These are phyloP conservation scores for Archips xylosteana DNA, from an alignment of 2,888 invertebrate genomes.

Conservation along the genomic window DNA sequence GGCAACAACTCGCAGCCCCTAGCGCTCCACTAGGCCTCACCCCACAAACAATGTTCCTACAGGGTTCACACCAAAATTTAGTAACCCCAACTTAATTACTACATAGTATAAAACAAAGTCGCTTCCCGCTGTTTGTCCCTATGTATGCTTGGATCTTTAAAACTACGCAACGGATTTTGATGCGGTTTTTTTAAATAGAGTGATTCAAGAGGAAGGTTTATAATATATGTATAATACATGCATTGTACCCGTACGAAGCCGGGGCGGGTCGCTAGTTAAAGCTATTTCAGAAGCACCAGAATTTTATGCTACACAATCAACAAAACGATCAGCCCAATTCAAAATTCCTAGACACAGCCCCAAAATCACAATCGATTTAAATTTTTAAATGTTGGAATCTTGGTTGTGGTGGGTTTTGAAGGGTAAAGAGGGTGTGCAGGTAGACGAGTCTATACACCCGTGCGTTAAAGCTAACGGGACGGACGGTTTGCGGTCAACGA, in stretches of 20 bases:
- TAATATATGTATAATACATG: no score
- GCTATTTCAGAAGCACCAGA: no score
- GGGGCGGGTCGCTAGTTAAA: no score
- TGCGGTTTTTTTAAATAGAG: no score
- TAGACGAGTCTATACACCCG: slow-evolving; percentile 50
- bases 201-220: no score
- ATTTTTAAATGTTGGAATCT: background rate
- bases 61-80: background rate
- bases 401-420: background rate
- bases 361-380: background rate
- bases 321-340: background rate
- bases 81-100: background rate
- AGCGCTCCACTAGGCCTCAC: background rate
- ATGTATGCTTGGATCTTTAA: no score
- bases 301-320: background rate
- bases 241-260: no score
- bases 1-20: background rate
- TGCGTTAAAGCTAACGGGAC: slow-evolving; percentile 70
- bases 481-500: slow-evolving; percentile 77
- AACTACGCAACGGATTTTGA: no score
- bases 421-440: slow-evolving; percentile 50
- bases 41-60: background rate
- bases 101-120: no score
- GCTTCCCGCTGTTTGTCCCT: no score
- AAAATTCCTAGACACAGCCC: background rate